Percentiles rank a stretch among this genome's conserved stretches.
phyloP scores from a whole-genome alignment of 64 coral and sea anemone species.

The Pocillopora damicornis region DNA sequence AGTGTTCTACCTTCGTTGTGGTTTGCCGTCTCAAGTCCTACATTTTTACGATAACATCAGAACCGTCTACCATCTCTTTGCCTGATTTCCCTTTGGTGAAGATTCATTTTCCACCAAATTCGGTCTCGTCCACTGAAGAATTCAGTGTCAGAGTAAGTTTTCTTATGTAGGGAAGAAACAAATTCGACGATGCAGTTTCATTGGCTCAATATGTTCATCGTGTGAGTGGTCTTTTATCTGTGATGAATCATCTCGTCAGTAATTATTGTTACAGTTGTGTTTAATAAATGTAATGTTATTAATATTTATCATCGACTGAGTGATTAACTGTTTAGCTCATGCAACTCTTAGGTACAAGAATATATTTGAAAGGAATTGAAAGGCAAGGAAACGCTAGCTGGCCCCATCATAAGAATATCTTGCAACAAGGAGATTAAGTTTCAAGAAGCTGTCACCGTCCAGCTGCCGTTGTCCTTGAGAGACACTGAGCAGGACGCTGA shows the following conservation, averaged over 20 bases:
- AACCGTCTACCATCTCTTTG: neutral
- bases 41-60: neutral
- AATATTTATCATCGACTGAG: neutral
- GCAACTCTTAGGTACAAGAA: neutral
- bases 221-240: too few species aligned
- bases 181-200: too few species aligned
- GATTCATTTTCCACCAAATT: conserved; percentile 25
- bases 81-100: conserved; percentile 18
- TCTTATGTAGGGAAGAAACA: too few species aligned
- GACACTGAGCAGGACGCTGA: neutral
- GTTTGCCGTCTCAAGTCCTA: conserved; percentile 47
- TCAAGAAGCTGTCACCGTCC: neutral
- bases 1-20: conserved; percentile 51
- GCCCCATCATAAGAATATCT: conserved; percentile 8
- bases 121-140: neutral
- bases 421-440: neutral
- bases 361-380: neutral
- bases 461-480: conserved; percentile 5
- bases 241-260: too few species aligned
- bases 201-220: too few species aligned
- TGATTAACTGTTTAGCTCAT: neutral
- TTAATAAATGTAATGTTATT: neutral
- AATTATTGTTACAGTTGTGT: too few species aligned
- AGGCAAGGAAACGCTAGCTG: neutral
- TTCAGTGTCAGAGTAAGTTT: conserved; percentile 11